Base-by-base conservation (phyloP, 2,113 vertebrate genomes). In the Typhlomys cinereus region DNA sequence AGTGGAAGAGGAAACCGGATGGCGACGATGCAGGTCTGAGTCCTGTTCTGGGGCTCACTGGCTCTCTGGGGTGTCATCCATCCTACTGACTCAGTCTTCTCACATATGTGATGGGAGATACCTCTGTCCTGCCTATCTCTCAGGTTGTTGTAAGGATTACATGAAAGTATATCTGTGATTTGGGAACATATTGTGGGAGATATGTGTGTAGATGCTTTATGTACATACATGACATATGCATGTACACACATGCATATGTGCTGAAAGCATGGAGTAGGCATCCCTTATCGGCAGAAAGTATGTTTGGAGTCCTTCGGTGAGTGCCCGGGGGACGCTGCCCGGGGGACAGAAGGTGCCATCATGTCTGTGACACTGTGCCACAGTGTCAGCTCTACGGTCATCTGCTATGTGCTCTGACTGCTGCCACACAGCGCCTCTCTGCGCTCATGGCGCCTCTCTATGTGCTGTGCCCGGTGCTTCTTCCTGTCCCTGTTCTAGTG, bases 1-100 rank as follows among this genome's bases (percentile, higher is more conserved):
- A 0, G 39, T 4, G 1, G 9, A 17, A 0, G 0, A 18, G n/a
- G 25, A 46, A 8, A 70, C 39, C 34, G 0, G 0, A 29, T 46
- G 75, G 6, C 12, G 69, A 34, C 52, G n/a, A 10, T 11, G 3
- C 29, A 23, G 11, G 39, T 36, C 52, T 14, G 5, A 36, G 18
- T 54, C 46, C 23, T 23, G 13, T 36, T 82, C 20, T 39, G 59
- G 10, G 39, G n/a, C 12, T 78, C 59, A 2, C 2, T 39, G 44
- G 23, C n/a, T 69, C 15, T 1, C 69, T 23, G 2, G 3, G n/a
- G 20, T 31, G 39, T 59, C 11, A 4, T 57, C 64, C 29, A 23
- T 21, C 25, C 0, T 13, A 20, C 10, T 80, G 88, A 41, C 64
- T 59, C 41, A 29, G 17, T 61, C n/a, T 88, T 44, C 21, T 74